These are phyloP conservation scores for Zophobas atratus DNA, from an alignment of 1,140 invertebrate genomes.

Conservation along the genomic window DNA sequence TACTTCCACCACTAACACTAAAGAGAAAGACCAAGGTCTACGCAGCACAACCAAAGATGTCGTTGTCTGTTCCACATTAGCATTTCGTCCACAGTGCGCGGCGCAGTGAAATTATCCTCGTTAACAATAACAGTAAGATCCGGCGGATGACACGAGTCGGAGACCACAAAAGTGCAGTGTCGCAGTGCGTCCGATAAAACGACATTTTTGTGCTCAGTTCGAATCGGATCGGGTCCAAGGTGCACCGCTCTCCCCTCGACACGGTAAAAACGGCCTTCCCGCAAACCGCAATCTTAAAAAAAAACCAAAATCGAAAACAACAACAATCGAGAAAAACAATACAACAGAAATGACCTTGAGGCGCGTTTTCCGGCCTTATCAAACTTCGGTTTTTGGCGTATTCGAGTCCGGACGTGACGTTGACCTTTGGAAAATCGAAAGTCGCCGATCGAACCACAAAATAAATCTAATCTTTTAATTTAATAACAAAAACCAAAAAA, in stretches of 20 bases:
- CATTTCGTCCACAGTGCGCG: background rate
- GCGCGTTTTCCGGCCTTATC: background rate
- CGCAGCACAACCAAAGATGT: conserved; percentile 6
- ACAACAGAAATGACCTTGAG: background rate
- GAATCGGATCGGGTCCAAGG: background rate
- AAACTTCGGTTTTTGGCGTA: background rate
- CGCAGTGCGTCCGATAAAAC: background rate
- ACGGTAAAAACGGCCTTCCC: no score
- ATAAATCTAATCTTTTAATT: background rate
- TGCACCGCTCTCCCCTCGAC: background rate
- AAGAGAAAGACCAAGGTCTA: conserved; percentile 33
- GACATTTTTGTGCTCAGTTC: background rate
- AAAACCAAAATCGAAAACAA: conserved; percentile 4
- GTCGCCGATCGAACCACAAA: background rate
- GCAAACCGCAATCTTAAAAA: background rate
- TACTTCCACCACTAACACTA: background rate
- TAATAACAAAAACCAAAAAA: conserved; percentile 13
- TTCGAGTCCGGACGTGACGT: background rate
- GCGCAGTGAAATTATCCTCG: conserved; percentile 40
- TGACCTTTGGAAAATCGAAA: background rate
- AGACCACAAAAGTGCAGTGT: background rate
- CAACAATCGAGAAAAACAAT: background rate
- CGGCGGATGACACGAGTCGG: conserved; percentile 31
- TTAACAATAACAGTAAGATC: conserved; percentile 39
- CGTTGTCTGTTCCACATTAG: conserved; percentile 14